Evolutionary conservation across 2,113 vertebrate species (phyloP).

Genomic region (Pao palembangensis): DNA sequence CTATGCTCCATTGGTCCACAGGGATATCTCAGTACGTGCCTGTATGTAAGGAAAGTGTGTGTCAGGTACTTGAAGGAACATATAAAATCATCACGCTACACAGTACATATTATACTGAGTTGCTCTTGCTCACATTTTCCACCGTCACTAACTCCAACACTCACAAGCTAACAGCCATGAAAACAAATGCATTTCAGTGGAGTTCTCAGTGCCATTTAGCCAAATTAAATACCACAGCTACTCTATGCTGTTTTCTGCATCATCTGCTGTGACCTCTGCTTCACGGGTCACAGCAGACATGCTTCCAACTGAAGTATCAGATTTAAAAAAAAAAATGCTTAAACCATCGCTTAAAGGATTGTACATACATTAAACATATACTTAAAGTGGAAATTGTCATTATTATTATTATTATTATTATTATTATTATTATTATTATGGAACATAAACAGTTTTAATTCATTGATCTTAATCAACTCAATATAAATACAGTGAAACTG

Average conservation of each 20-base stretch:
- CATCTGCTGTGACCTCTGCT: conserved; percentile 5
- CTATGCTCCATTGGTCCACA: conserved; percentile 41
- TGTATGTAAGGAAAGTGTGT: conserved; percentile 32
- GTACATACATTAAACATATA: too few species aligned
- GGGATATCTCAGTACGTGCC: conserved; percentile 39
- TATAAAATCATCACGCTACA: conserved; percentile 47
- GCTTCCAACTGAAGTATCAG: too few species aligned
- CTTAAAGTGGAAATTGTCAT: too few species aligned
- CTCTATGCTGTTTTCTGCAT: conserved; percentile 2
- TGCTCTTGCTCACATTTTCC: conserved; percentile 52
- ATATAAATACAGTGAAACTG: too few species aligned
- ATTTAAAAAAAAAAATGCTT: too few species aligned
- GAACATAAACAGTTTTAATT: too few species aligned
- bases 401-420: too few species aligned
- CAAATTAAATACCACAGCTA: conserved; percentile 17
- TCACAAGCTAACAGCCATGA: conserved; percentile 37
- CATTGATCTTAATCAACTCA: too few species aligned
- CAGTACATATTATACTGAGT: conserved; percentile 42
- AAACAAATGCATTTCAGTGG: conserved; percentile 41
- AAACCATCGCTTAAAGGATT: too few species aligned
- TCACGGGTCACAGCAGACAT: too few species aligned
- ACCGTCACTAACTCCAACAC: conserved; percentile 39
- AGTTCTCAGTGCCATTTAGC: conserved; percentile 23
- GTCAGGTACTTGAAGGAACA: conserved; percentile 26
- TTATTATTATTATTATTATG: too few species aligned